phyloP scores from a whole-genome alignment of 2,888 invertebrate species.

The Copidosoma aretas region DNA sequence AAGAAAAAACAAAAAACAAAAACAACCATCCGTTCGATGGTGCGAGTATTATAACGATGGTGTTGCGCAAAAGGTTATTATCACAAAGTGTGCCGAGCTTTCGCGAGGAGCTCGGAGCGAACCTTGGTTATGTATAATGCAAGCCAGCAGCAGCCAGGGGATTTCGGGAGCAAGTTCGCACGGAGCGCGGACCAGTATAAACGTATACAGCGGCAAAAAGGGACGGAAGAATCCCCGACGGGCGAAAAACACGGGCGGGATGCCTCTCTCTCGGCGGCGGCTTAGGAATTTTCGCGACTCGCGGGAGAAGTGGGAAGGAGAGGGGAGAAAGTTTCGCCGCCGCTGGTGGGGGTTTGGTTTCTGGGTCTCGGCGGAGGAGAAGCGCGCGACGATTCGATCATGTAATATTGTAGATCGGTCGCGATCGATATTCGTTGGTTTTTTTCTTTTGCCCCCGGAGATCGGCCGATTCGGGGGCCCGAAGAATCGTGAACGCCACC shows the following conservation, averaged over 20 bases:
- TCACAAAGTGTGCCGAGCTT: conserved; percentile 17
- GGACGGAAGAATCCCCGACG: conserved; percentile 18
- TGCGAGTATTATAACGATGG: no score
- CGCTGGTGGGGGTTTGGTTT: neutral
- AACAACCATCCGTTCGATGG: no score
- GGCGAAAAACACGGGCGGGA: conserved; percentile 31
- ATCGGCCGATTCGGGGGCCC: conserved; percentile 26
- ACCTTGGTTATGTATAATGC: no score
- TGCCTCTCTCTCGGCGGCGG: conserved; percentile 17
- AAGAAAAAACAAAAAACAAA: no score
- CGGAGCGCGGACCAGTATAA: neutral
- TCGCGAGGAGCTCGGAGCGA: no score
- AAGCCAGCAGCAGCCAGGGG: no score
- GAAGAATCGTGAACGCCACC: no score
- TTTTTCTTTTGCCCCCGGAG: neutral
- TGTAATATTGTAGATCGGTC: neutral
- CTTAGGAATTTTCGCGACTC: conserved; percentile 35
- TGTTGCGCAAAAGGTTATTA: conserved; percentile 8
- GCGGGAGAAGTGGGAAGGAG: conserved; percentile 22
- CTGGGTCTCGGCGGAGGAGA: neutral
- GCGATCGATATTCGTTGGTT: neutral
- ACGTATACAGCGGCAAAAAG: neutral
- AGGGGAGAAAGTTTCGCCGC: neutral
- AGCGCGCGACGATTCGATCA: neutral
- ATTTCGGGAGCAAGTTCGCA: conserved; percentile 35